These are phyloP conservation scores for Seriola aureovittata DNA, from an alignment of 2,113 vertebrate genomes.

Conservation along the genomic window DNA sequence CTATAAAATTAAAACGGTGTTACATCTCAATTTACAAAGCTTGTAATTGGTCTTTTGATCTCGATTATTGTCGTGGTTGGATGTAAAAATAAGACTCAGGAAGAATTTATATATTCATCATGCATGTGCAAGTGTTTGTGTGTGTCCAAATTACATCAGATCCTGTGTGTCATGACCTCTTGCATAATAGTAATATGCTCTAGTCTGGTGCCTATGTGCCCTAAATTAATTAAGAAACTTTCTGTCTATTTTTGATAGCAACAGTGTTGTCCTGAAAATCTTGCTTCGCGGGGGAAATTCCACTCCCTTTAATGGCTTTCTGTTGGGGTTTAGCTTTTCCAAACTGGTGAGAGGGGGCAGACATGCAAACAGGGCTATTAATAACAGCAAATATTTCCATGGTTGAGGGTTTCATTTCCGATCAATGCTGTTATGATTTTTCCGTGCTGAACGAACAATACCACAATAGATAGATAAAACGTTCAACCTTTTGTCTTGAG, in stretches of 20 bases:
- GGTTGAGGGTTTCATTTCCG: conserved; percentile 58
- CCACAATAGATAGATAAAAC: not conserved
- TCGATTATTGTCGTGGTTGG: not conserved
- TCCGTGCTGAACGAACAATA: conserved; percentile 40
- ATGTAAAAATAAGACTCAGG: conserved; percentile 1
- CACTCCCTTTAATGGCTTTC: conserved; percentile 43
- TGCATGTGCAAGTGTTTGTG: conserved; percentile 9
- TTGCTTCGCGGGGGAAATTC: conserved; percentile 56
- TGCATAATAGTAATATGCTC: not conserved
- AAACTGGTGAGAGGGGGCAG: conserved; percentile 37
- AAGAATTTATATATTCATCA: conserved; percentile 22
- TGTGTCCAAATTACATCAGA: conserved; percentile 19
- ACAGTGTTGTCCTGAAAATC: conserved; percentile 46
- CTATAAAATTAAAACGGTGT: not conserved
- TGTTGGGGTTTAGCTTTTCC: conserved; percentile 53
- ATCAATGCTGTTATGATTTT: conserved; percentile 35
- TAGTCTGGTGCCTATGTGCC: not conserved
- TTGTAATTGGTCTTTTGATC: not conserved
- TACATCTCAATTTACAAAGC: not conserved
- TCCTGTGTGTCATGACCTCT: conserved; percentile 15
- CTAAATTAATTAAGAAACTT: not conserved
- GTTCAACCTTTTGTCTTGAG: conserved; percentile 2
- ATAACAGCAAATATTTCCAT: conserved; percentile 68
- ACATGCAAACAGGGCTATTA: conserved; percentile 32
- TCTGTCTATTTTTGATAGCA: conserved; percentile 1